These are phyloP conservation scores for Ovis canadensis DNA, from an alignment of 2,113 vertebrate species.

Conservation along the genomic window DNA sequence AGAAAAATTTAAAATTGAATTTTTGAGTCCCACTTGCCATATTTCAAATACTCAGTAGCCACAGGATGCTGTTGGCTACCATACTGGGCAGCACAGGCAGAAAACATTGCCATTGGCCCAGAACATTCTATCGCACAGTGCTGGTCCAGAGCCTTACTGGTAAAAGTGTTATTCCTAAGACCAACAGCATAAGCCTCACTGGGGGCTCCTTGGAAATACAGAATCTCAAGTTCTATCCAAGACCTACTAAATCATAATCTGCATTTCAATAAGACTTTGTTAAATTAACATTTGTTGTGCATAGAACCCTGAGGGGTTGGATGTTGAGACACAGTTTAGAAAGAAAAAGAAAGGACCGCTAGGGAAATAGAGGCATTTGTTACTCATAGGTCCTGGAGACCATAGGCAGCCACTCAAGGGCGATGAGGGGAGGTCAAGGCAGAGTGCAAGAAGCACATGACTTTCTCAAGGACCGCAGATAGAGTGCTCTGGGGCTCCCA, in stretches of 20 bases:
- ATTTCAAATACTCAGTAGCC: background rate
- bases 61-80: background rate
- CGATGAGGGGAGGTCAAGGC: accelerated
- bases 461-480: background rate
- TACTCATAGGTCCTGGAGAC: background rate
- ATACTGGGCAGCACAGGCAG: accelerated
- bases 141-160: background rate
- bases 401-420: background rate
- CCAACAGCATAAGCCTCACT: background rate
- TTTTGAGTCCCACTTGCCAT: background rate
- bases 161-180: background rate
- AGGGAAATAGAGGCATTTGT: background rate
- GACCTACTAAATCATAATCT: background rate
- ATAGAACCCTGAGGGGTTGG: background rate
- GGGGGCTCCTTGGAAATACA: background rate
- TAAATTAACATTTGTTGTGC: background rate
- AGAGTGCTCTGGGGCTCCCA: background rate
- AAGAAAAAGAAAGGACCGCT: background rate
- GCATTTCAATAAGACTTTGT: background rate
- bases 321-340: background rate
- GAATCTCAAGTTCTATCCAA: background rate
- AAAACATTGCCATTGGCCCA: background rate
- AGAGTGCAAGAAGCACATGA: background rate
- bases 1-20: background rate
- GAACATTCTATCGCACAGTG: background rate